Evolutionary conservation across 2,113 vertebrate species (phyloP).

Genomic region (Chaetura pelagica): DNA sequence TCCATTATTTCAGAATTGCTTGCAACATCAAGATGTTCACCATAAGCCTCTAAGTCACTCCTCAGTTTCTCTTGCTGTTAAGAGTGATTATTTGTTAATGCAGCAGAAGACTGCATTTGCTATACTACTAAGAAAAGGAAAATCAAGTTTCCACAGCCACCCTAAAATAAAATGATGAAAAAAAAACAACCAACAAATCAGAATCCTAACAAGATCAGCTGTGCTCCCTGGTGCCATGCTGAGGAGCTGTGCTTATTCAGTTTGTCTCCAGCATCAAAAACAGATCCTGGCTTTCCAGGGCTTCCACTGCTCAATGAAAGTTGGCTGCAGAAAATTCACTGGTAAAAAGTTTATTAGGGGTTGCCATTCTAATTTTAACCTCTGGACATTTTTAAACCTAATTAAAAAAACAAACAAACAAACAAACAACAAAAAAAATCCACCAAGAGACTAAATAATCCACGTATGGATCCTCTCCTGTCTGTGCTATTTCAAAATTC

Average conservation of each 20-base stretch:
- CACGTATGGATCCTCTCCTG: background rate
- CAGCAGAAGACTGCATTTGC: background rate
- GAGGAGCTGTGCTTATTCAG: background rate
- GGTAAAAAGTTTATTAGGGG: background rate
- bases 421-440: background rate
- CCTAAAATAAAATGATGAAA: background rate
- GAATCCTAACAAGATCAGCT: background rate
- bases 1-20: background rate
- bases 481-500: background rate
- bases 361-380: slow-evolving; percentile 5
- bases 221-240: background rate
- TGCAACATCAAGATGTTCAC: background rate
- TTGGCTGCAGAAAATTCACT: background rate
- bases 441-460: background rate
- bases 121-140: background rate
- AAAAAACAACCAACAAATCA: background rate
- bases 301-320: background rate
- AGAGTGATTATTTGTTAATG: background rate
- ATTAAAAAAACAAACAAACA: background rate
- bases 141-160: background rate
- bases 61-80: background rate
- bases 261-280: background rate
- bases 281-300: background rate
- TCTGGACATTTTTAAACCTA: background rate
- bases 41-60: background rate